phyloP scores from a whole-genome alignment of 2,888 invertebrate genomes.

The Biston betularia region DNA sequence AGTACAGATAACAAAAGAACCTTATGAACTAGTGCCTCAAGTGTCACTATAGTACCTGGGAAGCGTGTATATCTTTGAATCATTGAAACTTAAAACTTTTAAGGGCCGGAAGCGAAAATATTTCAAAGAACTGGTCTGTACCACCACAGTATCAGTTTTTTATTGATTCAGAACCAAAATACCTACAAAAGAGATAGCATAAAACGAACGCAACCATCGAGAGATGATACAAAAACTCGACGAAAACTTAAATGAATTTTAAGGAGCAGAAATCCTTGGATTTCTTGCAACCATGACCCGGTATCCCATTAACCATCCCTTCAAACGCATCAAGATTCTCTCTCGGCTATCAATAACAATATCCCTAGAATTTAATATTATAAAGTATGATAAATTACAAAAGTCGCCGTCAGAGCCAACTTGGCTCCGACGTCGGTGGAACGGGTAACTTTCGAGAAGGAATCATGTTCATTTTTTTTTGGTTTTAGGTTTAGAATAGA shows the following conservation, averaged over 20 bases:
- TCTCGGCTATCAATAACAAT: constrained; percentile 39
- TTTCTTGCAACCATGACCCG: background rate
- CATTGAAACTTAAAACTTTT: too few species aligned
- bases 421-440: constrained; percentile 13
- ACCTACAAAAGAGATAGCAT: too few species aligned
- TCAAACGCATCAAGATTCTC: constrained; percentile 25
- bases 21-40: too few species aligned
- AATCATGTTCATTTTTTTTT: constrained; percentile 4
- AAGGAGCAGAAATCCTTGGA: background rate
- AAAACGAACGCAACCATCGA: too few species aligned
- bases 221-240: too few species aligned
- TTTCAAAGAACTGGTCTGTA: too few species aligned
- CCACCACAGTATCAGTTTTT: too few species aligned
- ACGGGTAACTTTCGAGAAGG: constrained; percentile 11
- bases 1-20: too few species aligned
- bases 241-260: background rate
- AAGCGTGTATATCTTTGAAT: too few species aligned
- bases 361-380: constrained; percentile 40
- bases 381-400: constrained; percentile 44
- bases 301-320: constrained; percentile 19
- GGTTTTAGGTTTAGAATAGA: background rate
- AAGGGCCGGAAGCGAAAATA: too few species aligned
- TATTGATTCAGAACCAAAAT: too few species aligned
- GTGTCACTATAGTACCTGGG: too few species aligned
- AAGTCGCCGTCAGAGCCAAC: constrained; percentile 32